Conservation (phyloP, 2,113 vertebrate species). For the Mionectes macconnelli region DNA sequence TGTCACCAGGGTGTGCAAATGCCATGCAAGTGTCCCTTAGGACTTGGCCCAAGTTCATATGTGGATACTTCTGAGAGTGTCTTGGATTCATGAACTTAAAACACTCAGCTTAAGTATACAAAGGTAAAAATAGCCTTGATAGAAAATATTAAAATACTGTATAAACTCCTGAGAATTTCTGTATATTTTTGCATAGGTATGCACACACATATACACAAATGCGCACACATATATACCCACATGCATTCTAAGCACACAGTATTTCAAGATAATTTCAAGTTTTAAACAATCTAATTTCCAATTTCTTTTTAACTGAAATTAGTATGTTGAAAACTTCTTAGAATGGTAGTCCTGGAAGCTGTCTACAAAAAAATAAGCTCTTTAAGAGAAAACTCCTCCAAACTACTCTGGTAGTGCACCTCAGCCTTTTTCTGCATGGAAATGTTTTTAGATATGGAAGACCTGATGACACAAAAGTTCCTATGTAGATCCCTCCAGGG, state of each 20-base stretch:
- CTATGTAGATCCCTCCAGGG: not conserved
- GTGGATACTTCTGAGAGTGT: constrained; percentile 14
- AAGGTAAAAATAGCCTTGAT: not conserved
- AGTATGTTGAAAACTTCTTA: not conserved
- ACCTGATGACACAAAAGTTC: not conserved
- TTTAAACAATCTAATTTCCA: not conserved
- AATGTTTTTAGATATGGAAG: not conserved
- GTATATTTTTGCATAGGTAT: not conserved
- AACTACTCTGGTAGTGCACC: not conserved
- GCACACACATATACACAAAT: not conserved
- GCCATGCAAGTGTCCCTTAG: constrained; percentile 9
- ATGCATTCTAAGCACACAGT: not conserved
- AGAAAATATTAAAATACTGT: not conserved
- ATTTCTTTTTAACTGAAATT: not conserved
- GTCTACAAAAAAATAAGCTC: not conserved
- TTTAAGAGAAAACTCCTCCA: not conserved
- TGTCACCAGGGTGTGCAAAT: constrained; percentile 63
- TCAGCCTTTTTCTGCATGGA: not conserved
- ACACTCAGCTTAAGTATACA: not conserved
- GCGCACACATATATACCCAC: not conserved
- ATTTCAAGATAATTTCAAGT: not conserved
- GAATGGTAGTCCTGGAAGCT: not conserved
- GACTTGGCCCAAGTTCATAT: constrained; percentile 36
- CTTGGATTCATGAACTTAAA: not conserved
- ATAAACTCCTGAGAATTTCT: not conserved